These are phyloP conservation scores for Glaucomys volans DNA, from an alignment of 2,113 vertebrate species.

Conservation along the genomic window DNA sequence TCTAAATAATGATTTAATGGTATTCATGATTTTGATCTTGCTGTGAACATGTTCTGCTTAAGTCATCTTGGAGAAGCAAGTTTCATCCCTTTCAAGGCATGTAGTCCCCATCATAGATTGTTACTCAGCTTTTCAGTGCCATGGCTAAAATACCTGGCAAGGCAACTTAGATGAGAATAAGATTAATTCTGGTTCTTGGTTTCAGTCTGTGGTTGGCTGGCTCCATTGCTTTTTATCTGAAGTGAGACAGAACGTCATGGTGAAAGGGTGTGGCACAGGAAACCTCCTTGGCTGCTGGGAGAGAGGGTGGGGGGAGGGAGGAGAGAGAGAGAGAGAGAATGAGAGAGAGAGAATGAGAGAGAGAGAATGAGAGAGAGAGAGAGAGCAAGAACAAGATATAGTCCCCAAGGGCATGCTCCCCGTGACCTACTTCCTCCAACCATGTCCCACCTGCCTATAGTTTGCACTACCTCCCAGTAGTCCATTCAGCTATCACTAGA, in stretches of 20 bases:
- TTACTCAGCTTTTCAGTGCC: neutral
- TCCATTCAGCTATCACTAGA: neutral
- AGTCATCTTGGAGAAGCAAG: neutral
- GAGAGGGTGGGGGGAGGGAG: no score
- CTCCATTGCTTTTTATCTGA: neutral
- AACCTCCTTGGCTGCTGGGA: neutral
- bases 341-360: no score
- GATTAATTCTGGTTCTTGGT: neutral
- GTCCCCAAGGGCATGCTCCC: no score
- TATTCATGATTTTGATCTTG: constrained; percentile 4
- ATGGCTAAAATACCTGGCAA: neutral
- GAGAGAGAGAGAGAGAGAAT: no score
- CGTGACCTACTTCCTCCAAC: no score
- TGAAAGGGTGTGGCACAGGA: neutral
- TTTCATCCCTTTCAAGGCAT: neutral
- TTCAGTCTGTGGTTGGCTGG: neutral
- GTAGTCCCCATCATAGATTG: neutral
- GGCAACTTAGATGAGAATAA: neutral
- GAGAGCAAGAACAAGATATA: no score
- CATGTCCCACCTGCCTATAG: no score
- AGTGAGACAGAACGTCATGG: neutral
- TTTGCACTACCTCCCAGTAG: no score
- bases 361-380: no score
- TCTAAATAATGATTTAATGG: neutral
- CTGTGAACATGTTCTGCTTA: neutral